These are phyloP conservation scores for human (Homo sapiens) DNA, from an alignment of 2,113 vertebrate species.

Conservation along the genomic window DNA sequence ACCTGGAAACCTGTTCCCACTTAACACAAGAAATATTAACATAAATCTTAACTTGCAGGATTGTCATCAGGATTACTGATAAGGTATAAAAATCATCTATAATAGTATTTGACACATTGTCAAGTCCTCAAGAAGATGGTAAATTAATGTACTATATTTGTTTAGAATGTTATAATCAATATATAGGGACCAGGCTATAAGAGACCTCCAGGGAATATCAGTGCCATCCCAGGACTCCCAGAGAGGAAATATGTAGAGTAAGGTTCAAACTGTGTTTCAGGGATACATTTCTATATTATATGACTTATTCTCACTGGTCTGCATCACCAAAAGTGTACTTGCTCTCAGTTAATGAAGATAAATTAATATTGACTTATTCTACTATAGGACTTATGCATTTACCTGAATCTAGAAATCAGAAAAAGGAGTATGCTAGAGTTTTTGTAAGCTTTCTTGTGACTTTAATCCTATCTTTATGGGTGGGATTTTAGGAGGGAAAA, in stretches of 20 bases:
- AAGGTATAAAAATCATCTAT: not conserved
- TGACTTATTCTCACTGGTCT: not conserved
- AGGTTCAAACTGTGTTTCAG: not conserved
- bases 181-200: not conserved
- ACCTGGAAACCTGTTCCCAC: no score
- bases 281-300: not conserved
- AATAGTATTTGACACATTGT: not conserved
- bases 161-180: not conserved
- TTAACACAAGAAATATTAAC: not conserved
- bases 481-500: not conserved
- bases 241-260: not conserved
- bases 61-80: not conserved
- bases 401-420: not conserved
- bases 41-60: not conserved
- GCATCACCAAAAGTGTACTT: not conserved
- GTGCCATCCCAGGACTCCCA: not conserved
- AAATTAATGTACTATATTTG: constrained; percentile 6
- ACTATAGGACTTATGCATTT: not conserved
- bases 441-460: not conserved
- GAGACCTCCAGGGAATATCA: not conserved
- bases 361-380: not conserved
- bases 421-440: not conserved
- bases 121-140: not conserved
- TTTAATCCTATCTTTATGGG: not conserved
- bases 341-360: not conserved